Base-by-base conservation (phyloP, 37 sponge, comb jelly and placozoan species). In the Lycopodina hypogea region DNA sequence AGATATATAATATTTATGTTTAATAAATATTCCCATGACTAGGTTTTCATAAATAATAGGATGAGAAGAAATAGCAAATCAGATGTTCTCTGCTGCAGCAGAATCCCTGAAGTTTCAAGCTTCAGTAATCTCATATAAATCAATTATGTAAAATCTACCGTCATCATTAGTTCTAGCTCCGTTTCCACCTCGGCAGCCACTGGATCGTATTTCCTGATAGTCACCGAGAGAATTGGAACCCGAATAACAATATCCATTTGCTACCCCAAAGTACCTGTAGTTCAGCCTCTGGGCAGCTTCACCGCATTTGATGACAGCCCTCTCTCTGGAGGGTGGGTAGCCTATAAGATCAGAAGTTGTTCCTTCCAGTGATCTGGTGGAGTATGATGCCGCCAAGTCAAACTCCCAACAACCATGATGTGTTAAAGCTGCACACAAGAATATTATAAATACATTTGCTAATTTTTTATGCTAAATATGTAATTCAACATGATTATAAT, bases 271-370 rank as follows among this genome's bases (percentile, higher is more conserved):
- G 1, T 68, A 42, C 38, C 32, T 71, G 36, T 55, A 87, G 60
- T 66, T 51, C 53, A 37, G 71, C 21, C 35, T 24, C 17, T 29
- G 69, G 9, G 88, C 77, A 45, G 56, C 84, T 8, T 60, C 24
- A 2, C 74, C 79, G 72, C 88, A 88, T 68, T 82, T 88, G 42
- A 29, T 26, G 3, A 88, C 35, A 7, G 88, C 67, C 23, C 78
- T 29, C 29, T 36, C 67, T 14, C 88, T 71, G 38, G 17, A 51
- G 42, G 8, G 9, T 34, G 83, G 77, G 34, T 72, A 53, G 28
- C 78, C 88, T n/a, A 39, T 33, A 42, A 88, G 78, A 36, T 88
- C 83, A 57, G 35, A 30, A 23, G 84, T 72, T 30, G 29, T 34
- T 14, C 74, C 68, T 58, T 88, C 88, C 51, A 88, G 68, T 14